phyloP scores from a whole-genome alignment of 1,140 invertebrate species.

The Antheraea mylitta region DNA sequence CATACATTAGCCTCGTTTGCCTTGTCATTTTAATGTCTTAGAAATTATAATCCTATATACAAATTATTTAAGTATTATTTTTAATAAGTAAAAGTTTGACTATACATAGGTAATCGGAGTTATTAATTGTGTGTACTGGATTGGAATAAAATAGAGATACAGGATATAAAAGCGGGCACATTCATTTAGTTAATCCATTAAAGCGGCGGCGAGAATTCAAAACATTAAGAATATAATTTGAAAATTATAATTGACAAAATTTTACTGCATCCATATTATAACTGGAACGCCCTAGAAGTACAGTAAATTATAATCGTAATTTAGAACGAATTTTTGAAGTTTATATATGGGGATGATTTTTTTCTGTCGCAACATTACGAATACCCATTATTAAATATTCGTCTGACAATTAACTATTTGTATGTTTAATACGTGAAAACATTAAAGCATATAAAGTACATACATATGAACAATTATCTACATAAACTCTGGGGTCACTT shows the following conservation, averaged over 20 bases:
- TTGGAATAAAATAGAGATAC: not conserved
- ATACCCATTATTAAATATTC: no score
- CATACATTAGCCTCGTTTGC: constrained; percentile 55
- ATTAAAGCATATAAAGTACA: constrained; percentile 9
- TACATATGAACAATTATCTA: constrained; percentile 32
- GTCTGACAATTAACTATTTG: not conserved
- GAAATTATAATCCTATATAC: constrained; percentile 37
- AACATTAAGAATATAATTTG: no score
- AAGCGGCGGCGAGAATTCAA: not conserved
- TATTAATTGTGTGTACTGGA: constrained; percentile 24
- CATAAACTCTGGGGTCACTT: constrained; percentile 60
- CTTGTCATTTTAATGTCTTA: constrained; percentile 51
- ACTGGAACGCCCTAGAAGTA: no score
- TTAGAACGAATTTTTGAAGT: no score
- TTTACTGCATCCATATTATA: no score
- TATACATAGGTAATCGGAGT: constrained; percentile 72
- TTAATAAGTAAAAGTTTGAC: constrained; percentile 50
- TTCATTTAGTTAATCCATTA: not conserved
- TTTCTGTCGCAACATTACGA: no score
- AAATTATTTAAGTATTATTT: constrained; percentile 6
- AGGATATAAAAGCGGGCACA: no score
- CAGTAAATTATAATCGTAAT: no score
- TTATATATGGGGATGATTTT: no score
- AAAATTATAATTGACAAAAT: no score
- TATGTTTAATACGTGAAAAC: not conserved